Percentiles rank a stretch among this genome's conserved stretches.
Conservation (phyloP, 2,888 invertebrate genomes). For the Rhogogaster chlorosoma region DNA sequence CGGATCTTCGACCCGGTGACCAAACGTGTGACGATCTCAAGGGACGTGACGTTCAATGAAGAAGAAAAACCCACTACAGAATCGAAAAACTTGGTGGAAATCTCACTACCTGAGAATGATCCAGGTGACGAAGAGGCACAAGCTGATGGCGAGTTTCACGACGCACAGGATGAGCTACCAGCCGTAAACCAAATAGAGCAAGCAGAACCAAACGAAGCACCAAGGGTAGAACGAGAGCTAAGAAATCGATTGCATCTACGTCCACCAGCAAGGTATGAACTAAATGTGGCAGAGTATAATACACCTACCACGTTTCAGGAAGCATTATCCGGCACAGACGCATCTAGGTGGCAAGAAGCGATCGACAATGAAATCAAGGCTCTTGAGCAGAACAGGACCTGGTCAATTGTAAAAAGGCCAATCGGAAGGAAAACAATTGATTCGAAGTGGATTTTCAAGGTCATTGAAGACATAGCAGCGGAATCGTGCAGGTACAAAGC, state of each 20-base stretch:
- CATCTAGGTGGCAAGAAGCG: slow-evolving; percentile 15
- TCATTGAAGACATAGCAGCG: slow-evolving; percentile 7
- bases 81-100: background rate
- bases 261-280: background rate
- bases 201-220: background rate
- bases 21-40: slow-evolving; percentile 28
- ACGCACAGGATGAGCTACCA: background rate
- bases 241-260: background rate
- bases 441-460: slow-evolving; percentile 44
- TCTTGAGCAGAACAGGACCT: slow-evolving; percentile 46
- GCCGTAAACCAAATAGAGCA: background rate
- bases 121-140: background rate
- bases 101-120: background rate
- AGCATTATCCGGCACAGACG: background rate
- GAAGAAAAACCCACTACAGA: background rate
- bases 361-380: slow-evolving; percentile 45
- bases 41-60: slow-evolving; percentile 54
- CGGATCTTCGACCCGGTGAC: slow-evolving; percentile 3
- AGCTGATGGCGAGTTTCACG: background rate
- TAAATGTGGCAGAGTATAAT: slow-evolving; percentile 12
- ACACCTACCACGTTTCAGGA: background rate
- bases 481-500: slow-evolving; percentile 40
- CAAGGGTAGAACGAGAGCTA: background rate
- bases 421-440: slow-evolving; percentile 37
- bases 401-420: slow-evolving; percentile 33